These are phyloP conservation scores for Pseudorhombus dupliciocellatus DNA, from an alignment of 2,113 vertebrate genomes.

Conservation along the genomic window DNA sequence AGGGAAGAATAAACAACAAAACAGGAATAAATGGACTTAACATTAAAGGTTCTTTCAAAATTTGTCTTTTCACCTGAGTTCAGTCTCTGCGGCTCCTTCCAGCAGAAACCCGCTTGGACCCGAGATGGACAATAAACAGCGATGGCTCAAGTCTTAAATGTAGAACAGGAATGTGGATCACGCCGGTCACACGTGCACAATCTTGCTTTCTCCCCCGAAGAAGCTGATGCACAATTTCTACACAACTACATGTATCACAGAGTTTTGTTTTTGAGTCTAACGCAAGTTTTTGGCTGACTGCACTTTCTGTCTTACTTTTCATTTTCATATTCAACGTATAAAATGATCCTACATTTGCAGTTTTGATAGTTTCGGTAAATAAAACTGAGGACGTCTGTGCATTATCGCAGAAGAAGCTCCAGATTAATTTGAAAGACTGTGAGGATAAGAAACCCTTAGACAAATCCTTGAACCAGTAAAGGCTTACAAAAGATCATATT, in stretches of 20 bases:
- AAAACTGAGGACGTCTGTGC: slow-evolving; percentile 8
- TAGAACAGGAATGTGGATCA: not conserved
- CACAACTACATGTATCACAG: not conserved
- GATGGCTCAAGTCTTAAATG: not conserved
- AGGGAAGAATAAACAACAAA: not conserved
- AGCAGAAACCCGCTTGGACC: too few species aligned
- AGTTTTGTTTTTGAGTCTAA: not conserved
- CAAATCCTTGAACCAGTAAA: slow-evolving; percentile 75
- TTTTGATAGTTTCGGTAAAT: slow-evolving; percentile 3
- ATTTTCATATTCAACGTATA: not conserved
- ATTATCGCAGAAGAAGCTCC: slow-evolving; percentile 17
- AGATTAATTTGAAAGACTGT: slow-evolving; percentile 47
- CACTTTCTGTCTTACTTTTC: slow-evolving; percentile 6
- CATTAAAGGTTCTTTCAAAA: not conserved
- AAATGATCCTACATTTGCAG: not conserved
- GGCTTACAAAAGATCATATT: slow-evolving; percentile 78
- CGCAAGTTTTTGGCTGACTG: not conserved
- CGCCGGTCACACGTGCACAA: not conserved
- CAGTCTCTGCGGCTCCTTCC: not conserved
- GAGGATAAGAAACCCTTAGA: slow-evolving; percentile 64
- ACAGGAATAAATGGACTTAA: not conserved
- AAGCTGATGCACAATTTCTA: not conserved
- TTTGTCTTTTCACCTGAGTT: not conserved
- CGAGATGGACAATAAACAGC: not conserved
- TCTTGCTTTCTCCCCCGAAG: not conserved